Evolutionary conservation across 2,797 vertebrate genomes (phyloP), one percentile per base, ranked within the genome.

Genomic region (Trichosurus vulpecula): DNA sequence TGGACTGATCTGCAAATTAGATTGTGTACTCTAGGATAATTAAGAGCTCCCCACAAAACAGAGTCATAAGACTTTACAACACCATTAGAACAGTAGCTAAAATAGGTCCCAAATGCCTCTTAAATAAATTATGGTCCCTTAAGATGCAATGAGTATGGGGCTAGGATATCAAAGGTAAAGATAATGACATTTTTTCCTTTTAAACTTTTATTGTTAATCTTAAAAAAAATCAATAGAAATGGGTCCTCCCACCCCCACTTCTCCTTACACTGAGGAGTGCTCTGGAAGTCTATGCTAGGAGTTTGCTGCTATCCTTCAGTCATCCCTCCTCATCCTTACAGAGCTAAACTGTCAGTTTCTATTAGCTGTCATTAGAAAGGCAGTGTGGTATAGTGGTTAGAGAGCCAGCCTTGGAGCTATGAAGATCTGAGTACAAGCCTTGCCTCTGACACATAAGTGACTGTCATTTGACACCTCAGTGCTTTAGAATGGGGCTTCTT

Each of bases 181-280:
- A 95, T 92, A 94, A 95, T 56, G 54, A 56, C 35, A 96, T 95
- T 97, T 94, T 90, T 94, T 56, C 90, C 94, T 92, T 96, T 93
- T 94, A 81, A 91, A 66, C 35, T 56, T 94, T 57, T 91, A 93
- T n/a, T 93, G 52, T 94, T 91, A 95, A 91, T 92, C 66, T 93
- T 94, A 16, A 94, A 93, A 95, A 53, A 53, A 92, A 92, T 92
- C 47, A 93, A 93, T 94, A 66, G 55, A 57, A 95, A 92, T 94
- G 0, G 1, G 94, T 54, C 66, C 12, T 10, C 66, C 90, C 93
- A 92, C 91, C 52, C n/a, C 12, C 9, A 8, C 90, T 95, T 93
- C 51, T 93, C 92, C 41, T 87, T 31, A 55, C 41, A 22, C 57
- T 93, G 55, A 96, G 53, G 25, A 57, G 92, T 47, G 52, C 30